phyloP scores from a whole-genome alignment of 1,140 invertebrate genomes.

The Calycopis cecrops region DNA sequence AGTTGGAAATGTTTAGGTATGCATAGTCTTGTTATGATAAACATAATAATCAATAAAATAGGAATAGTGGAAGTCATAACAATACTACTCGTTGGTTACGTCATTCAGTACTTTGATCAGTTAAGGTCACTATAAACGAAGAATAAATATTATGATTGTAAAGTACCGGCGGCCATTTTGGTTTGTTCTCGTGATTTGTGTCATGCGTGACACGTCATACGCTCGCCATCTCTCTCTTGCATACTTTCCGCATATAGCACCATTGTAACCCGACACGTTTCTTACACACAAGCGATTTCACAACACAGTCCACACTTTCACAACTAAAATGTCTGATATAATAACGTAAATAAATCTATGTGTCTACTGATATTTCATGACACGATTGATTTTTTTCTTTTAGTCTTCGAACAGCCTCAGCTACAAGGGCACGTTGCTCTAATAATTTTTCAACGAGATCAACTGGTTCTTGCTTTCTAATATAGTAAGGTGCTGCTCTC shows the following conservation, averaged over 20 bases:
- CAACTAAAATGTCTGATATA: slow-evolving; percentile 70
- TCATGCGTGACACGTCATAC: slow-evolving; percentile 68
- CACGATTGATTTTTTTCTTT: slow-evolving; percentile 68
- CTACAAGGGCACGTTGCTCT: slow-evolving; percentile 67
- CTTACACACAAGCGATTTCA: slow-evolving; percentile 74
- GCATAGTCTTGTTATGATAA: slow-evolving; percentile 33
- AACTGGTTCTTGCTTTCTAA: slow-evolving; percentile 71
- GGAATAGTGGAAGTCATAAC: slow-evolving; percentile 47
- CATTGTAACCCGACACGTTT: slow-evolving; percentile 75
- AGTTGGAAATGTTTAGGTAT: slow-evolving; percentile 53
- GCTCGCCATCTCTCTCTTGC: slow-evolving; percentile 62
- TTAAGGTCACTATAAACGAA: slow-evolving; percentile 72
- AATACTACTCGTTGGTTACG: slow-evolving; percentile 63
- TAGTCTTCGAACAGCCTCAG: slow-evolving; percentile 66
- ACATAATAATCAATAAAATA: slow-evolving; percentile 37
- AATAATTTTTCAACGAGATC: slow-evolving; percentile 69
- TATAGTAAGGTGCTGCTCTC: slow-evolving; percentile 68
- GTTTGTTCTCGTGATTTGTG: slow-evolving; percentile 71
- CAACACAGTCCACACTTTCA: slow-evolving; percentile 73
- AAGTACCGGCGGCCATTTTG: slow-evolving; percentile 71
- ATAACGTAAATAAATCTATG: slow-evolving; percentile 56
- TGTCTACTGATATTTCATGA: slow-evolving; percentile 71
- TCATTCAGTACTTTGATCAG: slow-evolving; percentile 74
- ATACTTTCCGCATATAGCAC: slow-evolving; percentile 72
- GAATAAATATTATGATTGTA: slow-evolving; percentile 75